These are phyloP conservation scores for Cettia cetti DNA, from an alignment of 2,113 vertebrate genomes.

Conservation along the genomic window DNA sequence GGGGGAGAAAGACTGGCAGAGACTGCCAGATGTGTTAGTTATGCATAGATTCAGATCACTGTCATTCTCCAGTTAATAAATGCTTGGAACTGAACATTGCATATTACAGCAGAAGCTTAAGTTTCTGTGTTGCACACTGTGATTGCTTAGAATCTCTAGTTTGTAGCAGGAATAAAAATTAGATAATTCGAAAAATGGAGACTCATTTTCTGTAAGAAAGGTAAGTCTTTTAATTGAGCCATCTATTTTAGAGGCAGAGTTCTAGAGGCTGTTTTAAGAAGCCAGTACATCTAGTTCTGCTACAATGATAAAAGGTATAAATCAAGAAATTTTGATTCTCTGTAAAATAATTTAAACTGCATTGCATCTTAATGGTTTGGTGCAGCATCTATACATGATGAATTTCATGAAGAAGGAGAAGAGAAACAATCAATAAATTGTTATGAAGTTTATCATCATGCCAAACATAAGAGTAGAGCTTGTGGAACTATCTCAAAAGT, in stretches of 20 bases:
- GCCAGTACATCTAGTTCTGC: background rate
- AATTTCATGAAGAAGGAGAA: background rate
- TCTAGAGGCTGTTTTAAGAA: background rate
- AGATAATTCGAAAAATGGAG: background rate
- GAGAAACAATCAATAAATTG: background rate
- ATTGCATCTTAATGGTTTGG: background rate
- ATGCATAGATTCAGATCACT: background rate
- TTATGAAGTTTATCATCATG: background rate
- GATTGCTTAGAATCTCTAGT: background rate
- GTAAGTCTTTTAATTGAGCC: background rate
- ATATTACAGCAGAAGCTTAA: background rate
- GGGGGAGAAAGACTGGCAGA: background rate
- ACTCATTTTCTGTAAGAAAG: background rate
- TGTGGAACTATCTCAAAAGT: background rate
- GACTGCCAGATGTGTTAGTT: background rate
- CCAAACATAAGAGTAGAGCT: background rate
- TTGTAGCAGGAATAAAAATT: background rate
- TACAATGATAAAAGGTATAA: background rate
- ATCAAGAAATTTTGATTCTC: background rate
- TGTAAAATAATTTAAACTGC: background rate
- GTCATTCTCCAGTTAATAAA: background rate
- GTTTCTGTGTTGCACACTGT: background rate
- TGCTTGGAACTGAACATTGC: background rate
- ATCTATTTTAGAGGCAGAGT: background rate
- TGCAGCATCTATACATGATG: background rate